Evolutionary conservation across 2,888 invertebrate species (phyloP).

Genomic region (Noctua fimbriata): DNA sequence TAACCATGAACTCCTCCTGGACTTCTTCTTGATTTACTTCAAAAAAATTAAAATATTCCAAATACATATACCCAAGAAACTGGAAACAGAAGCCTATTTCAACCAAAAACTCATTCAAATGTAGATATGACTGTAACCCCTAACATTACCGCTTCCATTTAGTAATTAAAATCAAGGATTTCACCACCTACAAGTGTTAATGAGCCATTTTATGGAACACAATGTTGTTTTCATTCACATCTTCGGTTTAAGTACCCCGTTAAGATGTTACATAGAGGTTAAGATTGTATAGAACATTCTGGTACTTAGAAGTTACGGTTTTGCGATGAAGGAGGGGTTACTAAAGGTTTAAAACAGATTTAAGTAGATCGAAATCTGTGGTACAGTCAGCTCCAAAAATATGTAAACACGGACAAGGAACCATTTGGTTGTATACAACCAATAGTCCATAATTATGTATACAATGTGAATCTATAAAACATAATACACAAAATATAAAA

Average conservation of each 20-base stretch:
- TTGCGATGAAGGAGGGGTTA: not conserved
- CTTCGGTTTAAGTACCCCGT: constrained; percentile 42
- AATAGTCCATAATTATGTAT: not conserved
- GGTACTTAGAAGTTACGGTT: not conserved
- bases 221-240: constrained; percentile 50
- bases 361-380: not conserved
- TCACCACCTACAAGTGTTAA: constrained; percentile 57
- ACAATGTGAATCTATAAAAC: not conserved
- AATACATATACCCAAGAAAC: not conserved
- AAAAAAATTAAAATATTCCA: not conserved
- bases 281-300: constrained; percentile 3
- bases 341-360: not conserved
- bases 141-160: constrained; percentile 19
- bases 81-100: not conserved
- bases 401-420: not conserved
- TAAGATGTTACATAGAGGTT: constrained; percentile 19
- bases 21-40: not conserved
- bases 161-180: constrained; percentile 49
- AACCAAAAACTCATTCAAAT: constrained; percentile 1
- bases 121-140: constrained; percentile 6
- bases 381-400: not conserved
- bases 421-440: not conserved
- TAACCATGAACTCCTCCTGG: no score
- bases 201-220: constrained; percentile 39
- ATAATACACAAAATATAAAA: not conserved